A percentile compares a stretch with the other conserved stretches of the same genome.
Evolutionary conservation across 2,113 vertebrate genomes (phyloP).

Genomic region (Chaetodon trifascialis): DNA sequence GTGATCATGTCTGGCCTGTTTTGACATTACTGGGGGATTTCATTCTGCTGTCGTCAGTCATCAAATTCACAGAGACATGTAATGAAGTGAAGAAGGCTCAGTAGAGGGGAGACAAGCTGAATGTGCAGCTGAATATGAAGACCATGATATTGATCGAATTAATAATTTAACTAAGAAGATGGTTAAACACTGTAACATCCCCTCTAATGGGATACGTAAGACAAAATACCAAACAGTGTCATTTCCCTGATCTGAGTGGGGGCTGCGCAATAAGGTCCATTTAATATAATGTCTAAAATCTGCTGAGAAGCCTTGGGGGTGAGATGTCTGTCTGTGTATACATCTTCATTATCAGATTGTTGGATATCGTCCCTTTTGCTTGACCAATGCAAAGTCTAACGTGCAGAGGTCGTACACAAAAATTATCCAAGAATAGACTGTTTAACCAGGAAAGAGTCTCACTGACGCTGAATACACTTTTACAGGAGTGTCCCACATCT

Average conservation of each 20-base stretch:
- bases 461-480: background rate
- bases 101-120: background rate
- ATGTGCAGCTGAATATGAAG: slow-evolving; percentile 2
- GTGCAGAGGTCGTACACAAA: background rate
- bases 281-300: background rate
- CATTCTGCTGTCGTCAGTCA: slow-evolving; percentile 24
- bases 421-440: background rate
- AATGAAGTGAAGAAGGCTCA: background rate
- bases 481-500: background rate
- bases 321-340: background rate
- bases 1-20: background rate
- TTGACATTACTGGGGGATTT: slow-evolving; percentile 25
- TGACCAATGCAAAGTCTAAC: background rate
- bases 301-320: background rate
- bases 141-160: slow-evolving; percentile 1
- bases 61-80: slow-evolving; percentile 11
- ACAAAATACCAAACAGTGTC: background rate
- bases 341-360: slow-evolving; percentile 8
- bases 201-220: background rate
- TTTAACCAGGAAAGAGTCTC: background rate
- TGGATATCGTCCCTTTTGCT: background rate
- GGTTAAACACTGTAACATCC: background rate
- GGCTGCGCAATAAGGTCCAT: background rate
- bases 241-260: background rate
- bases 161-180: background rate